Evolutionary conservation across 2,113 vertebrate species (phyloP).

Genomic region (Maccullochella peelii): DNA sequence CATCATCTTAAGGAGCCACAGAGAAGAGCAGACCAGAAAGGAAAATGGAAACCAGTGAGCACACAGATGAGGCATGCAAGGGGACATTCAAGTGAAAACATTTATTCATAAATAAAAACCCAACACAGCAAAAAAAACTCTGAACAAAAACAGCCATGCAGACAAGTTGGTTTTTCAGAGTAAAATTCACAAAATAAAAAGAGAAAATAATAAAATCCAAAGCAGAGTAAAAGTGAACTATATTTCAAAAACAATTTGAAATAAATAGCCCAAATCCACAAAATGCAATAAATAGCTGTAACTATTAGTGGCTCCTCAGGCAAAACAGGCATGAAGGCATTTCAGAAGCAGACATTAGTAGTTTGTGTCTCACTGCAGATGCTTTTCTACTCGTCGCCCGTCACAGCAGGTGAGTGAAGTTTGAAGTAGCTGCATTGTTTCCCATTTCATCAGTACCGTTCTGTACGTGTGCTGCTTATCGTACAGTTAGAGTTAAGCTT

Average conservation of each 20-base stretch:
- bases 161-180: constrained; percentile 35
- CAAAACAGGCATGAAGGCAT: constrained; percentile 40
- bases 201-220: constrained; percentile 36
- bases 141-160: constrained; percentile 73
- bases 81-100: constrained; percentile 58
- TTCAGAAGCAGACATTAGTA: constrained; percentile 62
- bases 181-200: constrained; percentile 45
- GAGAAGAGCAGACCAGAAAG: constrained; percentile 34
- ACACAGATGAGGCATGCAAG: constrained; percentile 76
- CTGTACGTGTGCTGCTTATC: not conserved
- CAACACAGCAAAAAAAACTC: constrained; percentile 50
- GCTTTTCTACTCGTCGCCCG: not conserved
- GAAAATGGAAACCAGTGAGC: constrained; percentile 43
- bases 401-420: not conserved
- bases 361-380: constrained; percentile 20
- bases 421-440: not conserved
- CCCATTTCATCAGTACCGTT: not conserved
- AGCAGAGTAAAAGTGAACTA: constrained; percentile 36
- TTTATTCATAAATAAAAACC: constrained; percentile 82
- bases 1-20: constrained; percentile 12
- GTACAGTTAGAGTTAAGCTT: not conserved
- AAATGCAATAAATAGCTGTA: constrained; percentile 67
- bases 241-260: constrained; percentile 58
- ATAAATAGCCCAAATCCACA: constrained; percentile 57
- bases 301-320: constrained; percentile 51